A percentile compares a stretch with the other conserved stretches of the same genome.
phyloP scores from a whole-genome alignment of 2,888 invertebrate genomes.

The Melanostoma scalare region DNA sequence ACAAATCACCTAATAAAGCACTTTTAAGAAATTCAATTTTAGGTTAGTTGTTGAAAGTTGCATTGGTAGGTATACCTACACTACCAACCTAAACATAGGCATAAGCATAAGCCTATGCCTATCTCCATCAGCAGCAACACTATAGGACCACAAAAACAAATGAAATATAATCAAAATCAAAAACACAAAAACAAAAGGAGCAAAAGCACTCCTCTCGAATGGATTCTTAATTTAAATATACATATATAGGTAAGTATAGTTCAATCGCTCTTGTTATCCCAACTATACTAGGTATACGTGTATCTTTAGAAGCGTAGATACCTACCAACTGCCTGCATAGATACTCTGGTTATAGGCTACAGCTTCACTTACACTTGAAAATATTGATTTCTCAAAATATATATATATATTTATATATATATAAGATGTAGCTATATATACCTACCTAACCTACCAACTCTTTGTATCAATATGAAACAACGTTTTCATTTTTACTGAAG shows the following conservation, averaged over 20 bases:
- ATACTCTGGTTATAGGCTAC: neutral
- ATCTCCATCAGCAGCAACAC: no score
- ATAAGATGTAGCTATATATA: neutral
- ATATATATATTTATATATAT: neutral
- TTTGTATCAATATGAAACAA: neutral
- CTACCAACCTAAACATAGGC: no score
- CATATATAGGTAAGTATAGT: conserved; percentile 31
- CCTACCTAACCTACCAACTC: no score
- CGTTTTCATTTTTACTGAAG: conserved; percentile 25
- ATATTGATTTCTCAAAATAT: conserved; percentile 44
- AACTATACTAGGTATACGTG: neutral
- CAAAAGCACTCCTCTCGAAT: conserved; percentile 51
- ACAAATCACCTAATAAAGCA: no score
- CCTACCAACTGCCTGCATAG: neutral
- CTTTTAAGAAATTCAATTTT: no score
- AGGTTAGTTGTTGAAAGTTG: no score
- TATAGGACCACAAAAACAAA: neutral
- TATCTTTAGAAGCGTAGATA: neutral
- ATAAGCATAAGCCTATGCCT: no score
- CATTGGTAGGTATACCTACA: no score
- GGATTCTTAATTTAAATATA: conserved; percentile 58
- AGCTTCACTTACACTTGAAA: conserved; percentile 53
- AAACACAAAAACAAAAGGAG: neutral
- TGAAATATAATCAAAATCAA: neutral
- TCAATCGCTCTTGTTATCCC: conserved; percentile 38